Conservation (phyloP, 2,113 vertebrate species). For the Castor canadensis region DNA sequence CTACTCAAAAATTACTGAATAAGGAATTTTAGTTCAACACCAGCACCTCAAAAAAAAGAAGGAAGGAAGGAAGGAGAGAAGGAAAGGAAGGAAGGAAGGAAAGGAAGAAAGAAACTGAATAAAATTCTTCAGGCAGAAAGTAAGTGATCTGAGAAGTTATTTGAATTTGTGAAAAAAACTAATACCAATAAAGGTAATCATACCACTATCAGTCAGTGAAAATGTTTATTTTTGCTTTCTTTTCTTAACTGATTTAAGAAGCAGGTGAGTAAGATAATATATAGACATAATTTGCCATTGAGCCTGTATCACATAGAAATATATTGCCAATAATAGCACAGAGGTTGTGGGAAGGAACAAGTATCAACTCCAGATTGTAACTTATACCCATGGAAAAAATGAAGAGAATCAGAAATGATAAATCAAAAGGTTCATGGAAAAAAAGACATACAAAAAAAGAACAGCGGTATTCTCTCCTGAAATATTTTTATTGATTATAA, state of each 20-base stretch:
- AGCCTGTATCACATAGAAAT: background rate
- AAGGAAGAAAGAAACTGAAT: too few species aligned
- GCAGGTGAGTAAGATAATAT: background rate
- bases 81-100: too few species aligned
- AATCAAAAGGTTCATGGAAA: background rate
- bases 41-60: too few species aligned
- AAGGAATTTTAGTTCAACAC: too few species aligned
- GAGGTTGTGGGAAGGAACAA: background rate
- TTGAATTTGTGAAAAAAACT: background rate
- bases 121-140: too few species aligned
- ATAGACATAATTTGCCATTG: background rate
- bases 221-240: background rate
- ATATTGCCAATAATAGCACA: background rate
- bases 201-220: background rate
- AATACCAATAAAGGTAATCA: background rate
- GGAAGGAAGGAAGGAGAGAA: too few species aligned
- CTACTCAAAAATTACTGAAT: background rate
- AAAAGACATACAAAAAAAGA: background rate
- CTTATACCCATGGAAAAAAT: background rate
- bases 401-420: background rate
- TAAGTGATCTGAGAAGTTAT: background rate
- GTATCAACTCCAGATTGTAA: background rate
- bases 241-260: background rate
- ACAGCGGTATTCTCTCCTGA: background rate
- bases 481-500: background rate